phyloP scores from a whole-genome alignment of 2,113 vertebrate genomes.

The Corapipo altera region DNA sequence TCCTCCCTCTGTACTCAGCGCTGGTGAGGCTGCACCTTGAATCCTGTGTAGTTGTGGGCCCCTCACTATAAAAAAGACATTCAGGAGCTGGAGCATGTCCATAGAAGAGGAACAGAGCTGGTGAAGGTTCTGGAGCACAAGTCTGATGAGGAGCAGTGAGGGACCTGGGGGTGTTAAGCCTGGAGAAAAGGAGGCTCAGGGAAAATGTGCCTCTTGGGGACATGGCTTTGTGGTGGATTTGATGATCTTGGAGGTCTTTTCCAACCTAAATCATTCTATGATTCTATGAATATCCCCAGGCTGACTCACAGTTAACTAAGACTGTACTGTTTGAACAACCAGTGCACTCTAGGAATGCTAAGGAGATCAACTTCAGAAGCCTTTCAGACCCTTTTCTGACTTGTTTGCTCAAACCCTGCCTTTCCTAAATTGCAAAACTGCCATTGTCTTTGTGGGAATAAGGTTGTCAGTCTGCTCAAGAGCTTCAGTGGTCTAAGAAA shows the following conservation, averaged over 20 bases:
- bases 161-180: neutral
- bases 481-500: neutral
- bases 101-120: neutral
- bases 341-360: neutral
- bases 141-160: neutral
- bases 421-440: neutral
- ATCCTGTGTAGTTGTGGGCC: neutral
- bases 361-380: neutral
- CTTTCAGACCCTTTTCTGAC: neutral
- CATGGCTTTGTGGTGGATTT: neutral
- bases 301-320: neutral
- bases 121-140: neutral
- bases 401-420: neutral
- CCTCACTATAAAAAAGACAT: rapidly evolving
- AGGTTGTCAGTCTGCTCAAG: neutral
- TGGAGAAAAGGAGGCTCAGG: neutral
- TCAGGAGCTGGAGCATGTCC: rapidly evolving
- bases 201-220: neutral
- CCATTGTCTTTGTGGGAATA: neutral
- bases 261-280: neutral
- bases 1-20: rapidly evolving
- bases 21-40: too few species aligned
- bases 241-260: neutral
- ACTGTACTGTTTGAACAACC: neutral
- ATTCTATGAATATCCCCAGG: neutral